A percentile compares a stretch with the other conserved stretches of the same genome.
These are phyloP conservation scores for Macrotis lagotis DNA, from an alignment of 2,113 vertebrate genomes.

Conservation along the genomic window DNA sequence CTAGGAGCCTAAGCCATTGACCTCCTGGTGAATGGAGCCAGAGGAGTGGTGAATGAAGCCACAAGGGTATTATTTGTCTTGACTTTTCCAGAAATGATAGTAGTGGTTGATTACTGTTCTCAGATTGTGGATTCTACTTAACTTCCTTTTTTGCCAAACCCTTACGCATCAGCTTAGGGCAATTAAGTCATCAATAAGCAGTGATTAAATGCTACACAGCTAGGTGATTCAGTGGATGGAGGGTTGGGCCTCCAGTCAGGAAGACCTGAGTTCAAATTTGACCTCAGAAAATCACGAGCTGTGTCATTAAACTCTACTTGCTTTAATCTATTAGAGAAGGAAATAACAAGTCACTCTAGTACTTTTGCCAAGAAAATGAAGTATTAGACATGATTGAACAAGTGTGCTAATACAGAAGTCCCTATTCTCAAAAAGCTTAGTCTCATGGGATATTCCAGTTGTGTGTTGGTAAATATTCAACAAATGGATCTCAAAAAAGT, in stretches of 20 bases:
- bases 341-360: background rate
- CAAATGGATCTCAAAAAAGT: background rate
- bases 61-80: background rate
- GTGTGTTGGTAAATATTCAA: background rate
- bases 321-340: too few relatives aligned
- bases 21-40: too few relatives aligned
- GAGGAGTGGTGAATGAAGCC: background rate
- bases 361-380: background rate
- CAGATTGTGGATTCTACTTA: background rate
- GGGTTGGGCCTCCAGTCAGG: background rate
- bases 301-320: background rate
- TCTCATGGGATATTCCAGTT: background rate
- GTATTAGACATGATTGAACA: background rate
- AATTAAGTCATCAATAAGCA: background rate
- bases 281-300: background rate
- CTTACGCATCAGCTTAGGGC: background rate
- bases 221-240: background rate
- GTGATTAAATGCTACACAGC: background rate
- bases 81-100: background rate
- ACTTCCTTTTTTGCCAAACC: background rate
- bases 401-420: background rate
- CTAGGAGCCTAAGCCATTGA: too few relatives aligned
- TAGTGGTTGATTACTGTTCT: background rate
- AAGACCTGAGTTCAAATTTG: background rate
- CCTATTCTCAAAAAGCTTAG: background rate